A percentile compares a stretch with the other conserved stretches of the same genome.
These are phyloP conservation scores for Ivindomyrus marchei DNA, from an alignment of 2,113 vertebrate genomes.

Conservation along the genomic window DNA sequence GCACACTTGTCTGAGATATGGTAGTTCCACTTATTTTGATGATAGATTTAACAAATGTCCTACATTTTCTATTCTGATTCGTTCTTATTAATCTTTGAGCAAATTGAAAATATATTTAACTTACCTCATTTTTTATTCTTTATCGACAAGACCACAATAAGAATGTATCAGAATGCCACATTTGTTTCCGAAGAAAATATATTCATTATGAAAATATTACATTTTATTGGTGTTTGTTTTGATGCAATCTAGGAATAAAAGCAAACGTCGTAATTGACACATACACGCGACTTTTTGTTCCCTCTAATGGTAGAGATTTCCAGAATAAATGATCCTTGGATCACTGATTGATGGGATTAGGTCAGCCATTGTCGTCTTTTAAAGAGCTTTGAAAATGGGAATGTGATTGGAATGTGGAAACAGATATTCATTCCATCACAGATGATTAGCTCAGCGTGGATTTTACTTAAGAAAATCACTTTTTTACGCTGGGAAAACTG, in stretches of 20 bases:
- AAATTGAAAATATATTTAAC: slow-evolving; percentile 11
- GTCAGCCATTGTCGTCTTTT: not conserved
- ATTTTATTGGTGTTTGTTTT: not conserved
- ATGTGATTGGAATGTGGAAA: not conserved
- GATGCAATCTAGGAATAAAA: not conserved
- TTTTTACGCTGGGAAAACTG: not conserved
- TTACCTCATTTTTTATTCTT: not conserved
- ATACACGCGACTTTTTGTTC: not conserved
- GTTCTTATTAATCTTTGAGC: slow-evolving; percentile 2
- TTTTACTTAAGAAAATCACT: not conserved
- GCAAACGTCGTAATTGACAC: not conserved
- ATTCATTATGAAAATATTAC: not conserved
- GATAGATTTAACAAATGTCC: slow-evolving; percentile 13
- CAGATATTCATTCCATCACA: not conserved
- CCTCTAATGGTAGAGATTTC: not conserved
- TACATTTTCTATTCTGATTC: slow-evolving; percentile 9
- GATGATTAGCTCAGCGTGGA: not conserved
- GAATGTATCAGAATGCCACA: not conserved
- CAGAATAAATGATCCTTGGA: not conserved
- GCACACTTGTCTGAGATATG: not conserved
- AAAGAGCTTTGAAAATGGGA: not conserved
- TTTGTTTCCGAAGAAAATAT: not conserved
- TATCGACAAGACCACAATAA: not conserved
- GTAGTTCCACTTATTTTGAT: slow-evolving; percentile 10
- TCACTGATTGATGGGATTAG: not conserved